Evolutionary conservation across 2,888 invertebrate species (phyloP).

Genomic region (Cyaniris semiargus): DNA sequence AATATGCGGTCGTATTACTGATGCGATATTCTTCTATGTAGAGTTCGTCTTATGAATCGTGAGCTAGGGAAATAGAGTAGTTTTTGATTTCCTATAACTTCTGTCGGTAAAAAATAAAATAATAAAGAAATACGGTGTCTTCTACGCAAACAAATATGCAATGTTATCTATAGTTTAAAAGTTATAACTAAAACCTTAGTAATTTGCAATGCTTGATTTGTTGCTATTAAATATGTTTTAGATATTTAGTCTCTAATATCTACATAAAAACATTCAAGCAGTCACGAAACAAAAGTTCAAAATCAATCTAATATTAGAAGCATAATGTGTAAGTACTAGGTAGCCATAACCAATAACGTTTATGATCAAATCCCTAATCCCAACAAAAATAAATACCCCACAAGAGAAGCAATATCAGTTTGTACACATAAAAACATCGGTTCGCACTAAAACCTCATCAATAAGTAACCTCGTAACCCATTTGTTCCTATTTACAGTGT

Average conservation of each 20-base stretch:
- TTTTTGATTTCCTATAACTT: too few relatives aligned
- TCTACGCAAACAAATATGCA: too few relatives aligned
- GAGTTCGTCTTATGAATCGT: neutral
- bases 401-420: neutral
- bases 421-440: slow-evolving; percentile 16
- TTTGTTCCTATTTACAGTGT: slow-evolving; percentile 59
- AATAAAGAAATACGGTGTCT: too few relatives aligned
- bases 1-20: slow-evolving; percentile 14
- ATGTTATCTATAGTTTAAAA: too few relatives aligned
- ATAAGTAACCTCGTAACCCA: slow-evolving; percentile 23
- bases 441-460: slow-evolving; percentile 20
- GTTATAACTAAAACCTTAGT: too few relatives aligned
- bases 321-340: neutral
- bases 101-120: too few relatives aligned
- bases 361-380: neutral
- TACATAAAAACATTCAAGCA: neutral
- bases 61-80: neutral
- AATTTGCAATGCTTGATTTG: too few relatives aligned
- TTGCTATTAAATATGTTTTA: too few relatives aligned
- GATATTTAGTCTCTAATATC: too few relatives aligned
- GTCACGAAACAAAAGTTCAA: neutral
- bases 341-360: neutral
- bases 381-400: neutral
- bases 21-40: neutral
- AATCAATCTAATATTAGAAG: neutral